Conservation (phyloP, 2,888 invertebrate species). For the Diachrysia chrysitis region DNA sequence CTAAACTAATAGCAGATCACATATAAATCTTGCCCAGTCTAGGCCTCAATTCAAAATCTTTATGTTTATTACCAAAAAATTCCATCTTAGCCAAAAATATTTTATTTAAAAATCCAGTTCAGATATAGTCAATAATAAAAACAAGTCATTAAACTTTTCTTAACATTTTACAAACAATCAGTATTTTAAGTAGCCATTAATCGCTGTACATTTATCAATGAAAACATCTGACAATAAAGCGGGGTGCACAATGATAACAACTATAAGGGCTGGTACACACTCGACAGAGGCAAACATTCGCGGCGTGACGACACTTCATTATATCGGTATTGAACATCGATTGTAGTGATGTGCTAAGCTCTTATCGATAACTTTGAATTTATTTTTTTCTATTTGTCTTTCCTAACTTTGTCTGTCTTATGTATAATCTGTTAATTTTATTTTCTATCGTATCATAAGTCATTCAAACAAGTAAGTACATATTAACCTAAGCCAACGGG, state of each 20-base stretch:
- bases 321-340: conserved; percentile 78
- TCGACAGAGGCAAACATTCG: conserved; percentile 65
- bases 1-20: too few relatives aligned
- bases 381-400: background rate
- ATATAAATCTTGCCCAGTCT: too few relatives aligned
- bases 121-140: background rate
- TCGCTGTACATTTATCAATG: conserved; percentile 47
- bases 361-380: conserved; percentile 22
- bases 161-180: conserved; percentile 12
- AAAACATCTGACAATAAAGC: conserved; percentile 60
- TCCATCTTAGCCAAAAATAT: too few relatives aligned
- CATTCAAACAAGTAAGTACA: too few relatives aligned
- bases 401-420: too few relatives aligned
- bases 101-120: too few relatives aligned
- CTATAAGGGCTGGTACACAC: conserved; percentile 66
- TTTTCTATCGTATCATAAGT: too few relatives aligned
- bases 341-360: conserved; percentile 60
- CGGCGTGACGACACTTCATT: conserved; percentile 86
- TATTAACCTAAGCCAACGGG: too few relatives aligned
- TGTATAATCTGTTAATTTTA: too few relatives aligned
- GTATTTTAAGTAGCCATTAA: conserved; percentile 44
- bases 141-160: background rate
- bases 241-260: conserved; percentile 58
- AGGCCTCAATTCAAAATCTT: too few relatives aligned
- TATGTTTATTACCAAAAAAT: too few relatives aligned